Evolutionary conservation across 2,113 vertebrate genomes (phyloP), one percentile per base, ranked within the genome.

Genomic region (Centropus unirufus): DNA sequence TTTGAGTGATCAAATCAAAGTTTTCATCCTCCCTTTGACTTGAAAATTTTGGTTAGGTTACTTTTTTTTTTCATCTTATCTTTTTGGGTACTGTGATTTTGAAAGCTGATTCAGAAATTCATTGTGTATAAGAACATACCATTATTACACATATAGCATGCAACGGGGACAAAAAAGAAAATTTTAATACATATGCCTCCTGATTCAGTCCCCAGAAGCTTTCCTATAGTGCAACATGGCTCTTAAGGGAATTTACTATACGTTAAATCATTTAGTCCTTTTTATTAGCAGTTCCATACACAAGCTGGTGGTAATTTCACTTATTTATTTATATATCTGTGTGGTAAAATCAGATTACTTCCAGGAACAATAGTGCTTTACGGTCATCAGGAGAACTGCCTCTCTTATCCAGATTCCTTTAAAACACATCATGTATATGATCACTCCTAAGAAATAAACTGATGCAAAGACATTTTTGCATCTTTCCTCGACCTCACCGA

Each of bases 321-420:
- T 51, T 90, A 78, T 75, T 91, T 89, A 86, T 93, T 87, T 88
- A 91, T 62, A 39, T 47, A 73, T 24, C 58, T 77, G 16, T 63
- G 39, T 69, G 42, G 40, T 26, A 90, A 94, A 88, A 69, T 70
- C 80, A 77, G 49, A 77, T 94, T 95, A 92, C 26, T 81, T 93
- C 30, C 42, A 83, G 57, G 75, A 46, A 83, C 44, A 90, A 47
- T 10, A 55, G 20, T 44, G 61, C 49, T 95, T 95, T 94, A 85
- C 32, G 86, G 47, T 79, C 75, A 87, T 62, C 51, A 87, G 23
- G 80, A 93, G 69, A 95, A 82, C 29, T 17, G 12, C 47, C 55
- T 76, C 42, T 73, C 95, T 87, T 94, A 78, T 75, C 74, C 3
- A 4, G 23, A 77, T 79, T 79, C 54, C 51, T 92, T 95, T 92